Base-by-base conservation (phyloP, 2,888 invertebrate genomes). In the Calliopum simillimum region DNA sequence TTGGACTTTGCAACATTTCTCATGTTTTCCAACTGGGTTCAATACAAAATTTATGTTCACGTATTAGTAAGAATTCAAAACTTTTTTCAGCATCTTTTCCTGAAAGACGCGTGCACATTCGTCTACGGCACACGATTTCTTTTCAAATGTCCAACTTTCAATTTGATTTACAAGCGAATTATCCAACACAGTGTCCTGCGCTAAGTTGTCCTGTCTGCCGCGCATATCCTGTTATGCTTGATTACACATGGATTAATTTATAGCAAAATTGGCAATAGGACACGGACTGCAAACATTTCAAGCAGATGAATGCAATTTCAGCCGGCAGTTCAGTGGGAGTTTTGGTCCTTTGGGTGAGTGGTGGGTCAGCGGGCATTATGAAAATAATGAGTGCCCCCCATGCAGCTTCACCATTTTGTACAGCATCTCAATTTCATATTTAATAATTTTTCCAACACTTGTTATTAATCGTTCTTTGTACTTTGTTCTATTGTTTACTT, bases 191-290 rank as follows among this genome's bases (percentile, higher is more conserved):
- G 55, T 33, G 25, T 44, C 19, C 61, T 61, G 12, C 25, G 23
- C 61, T 46, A 14, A 21, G 59, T 46, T 46, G 61, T 61, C 61
- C 61, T 21, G 61, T 61, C 44, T 25, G 44, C 16, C 33, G 21
- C 61, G n/a, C 46, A n/a, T 46, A 46, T 61, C 61, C 61, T 43
- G 61, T 46, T 44, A 23, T 70, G 70, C 70, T 68, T 68, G 72
- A 72, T 72, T 51, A 23, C 47, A 59, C 59, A 65, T 25, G 61
- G 25, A 71, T 71, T 73, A 71, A 73, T 73, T 73, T 71, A 73
- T 73, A 69, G 73, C 71, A 53, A n/a, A n/a, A 63, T 49, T 16
- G 56, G 25, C 33, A 58, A 58, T 25, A 25, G 25, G n/a, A n/a
- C 56, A 3, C 56, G 33, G 41, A 21, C 13, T 8, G 6, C 14